Conservation (phyloP, 2,888 invertebrate species). For the Dynastes grantii region DNA sequence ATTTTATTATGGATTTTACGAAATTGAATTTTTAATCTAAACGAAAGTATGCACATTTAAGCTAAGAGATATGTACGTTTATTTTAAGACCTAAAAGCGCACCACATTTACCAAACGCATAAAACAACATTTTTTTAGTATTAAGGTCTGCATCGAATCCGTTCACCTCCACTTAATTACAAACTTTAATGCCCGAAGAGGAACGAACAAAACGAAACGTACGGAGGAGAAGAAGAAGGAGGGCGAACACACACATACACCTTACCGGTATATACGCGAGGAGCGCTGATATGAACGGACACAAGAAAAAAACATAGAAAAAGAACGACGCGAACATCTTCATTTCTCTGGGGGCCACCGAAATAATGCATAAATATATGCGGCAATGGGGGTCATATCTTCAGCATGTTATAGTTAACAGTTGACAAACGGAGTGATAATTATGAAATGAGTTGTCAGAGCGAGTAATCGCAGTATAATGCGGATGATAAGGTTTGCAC, state of each 20-base stretch:
- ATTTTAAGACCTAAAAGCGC: conserved; percentile 30
- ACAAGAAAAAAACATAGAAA: conserved; percentile 16
- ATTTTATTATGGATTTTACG: no score
- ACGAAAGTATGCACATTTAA: conserved; percentile 19
- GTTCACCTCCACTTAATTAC: conserved; percentile 45
- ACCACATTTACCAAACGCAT: conserved; percentile 34
- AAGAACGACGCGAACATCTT: conserved; percentile 29
- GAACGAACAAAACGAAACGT: conserved; percentile 41
- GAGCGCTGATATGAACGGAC: conserved; percentile 23
- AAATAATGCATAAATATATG: conserved; percentile 45
- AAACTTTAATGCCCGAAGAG: conserved; percentile 43
- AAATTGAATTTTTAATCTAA: conserved; percentile 25
- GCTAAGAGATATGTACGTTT: conserved; percentile 18
- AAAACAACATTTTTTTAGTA: conserved; percentile 41
- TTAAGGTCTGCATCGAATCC: conserved; percentile 42
- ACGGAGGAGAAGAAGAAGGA: conserved; percentile 28
- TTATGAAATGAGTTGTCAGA: conserved; percentile 63
- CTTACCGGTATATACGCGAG: background rate
- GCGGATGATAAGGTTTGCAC: conserved; percentile 63
- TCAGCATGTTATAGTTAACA: conserved; percentile 47
- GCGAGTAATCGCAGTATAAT: conserved; percentile 64
- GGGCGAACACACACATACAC: conserved; percentile 45
- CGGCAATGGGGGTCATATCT: conserved; percentile 45
- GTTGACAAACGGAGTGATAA: conserved; percentile 66
- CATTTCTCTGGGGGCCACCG: conserved; percentile 45